Conservation (phyloP, 2,113 vertebrate genomes). For the Oxyura jamaicensis region DNA sequence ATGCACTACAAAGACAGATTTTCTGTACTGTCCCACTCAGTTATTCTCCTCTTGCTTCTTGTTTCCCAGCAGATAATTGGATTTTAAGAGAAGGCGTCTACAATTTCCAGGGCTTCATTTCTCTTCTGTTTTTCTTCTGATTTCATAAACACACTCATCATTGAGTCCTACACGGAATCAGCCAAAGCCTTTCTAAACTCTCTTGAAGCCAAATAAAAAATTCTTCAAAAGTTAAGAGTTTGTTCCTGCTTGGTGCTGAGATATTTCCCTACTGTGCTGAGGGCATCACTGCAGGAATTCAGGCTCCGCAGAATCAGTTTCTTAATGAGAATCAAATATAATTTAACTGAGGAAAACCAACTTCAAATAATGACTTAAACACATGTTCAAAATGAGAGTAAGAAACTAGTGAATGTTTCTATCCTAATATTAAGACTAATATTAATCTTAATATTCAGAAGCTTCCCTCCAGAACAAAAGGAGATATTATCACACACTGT, state of each 20-base stretch:
- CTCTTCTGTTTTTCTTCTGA: conserved; percentile 16
- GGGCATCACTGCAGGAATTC: neutral
- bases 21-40: conserved; percentile 33
- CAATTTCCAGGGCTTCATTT: conserved; percentile 17
- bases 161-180: neutral
- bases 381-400: neutral
- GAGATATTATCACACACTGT: neutral
- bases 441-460: neutral
- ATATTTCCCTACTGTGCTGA: neutral
- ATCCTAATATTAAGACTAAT: neutral
- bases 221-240: neutral
- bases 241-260: neutral
- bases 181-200: neutral
- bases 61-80: conserved; percentile 32
- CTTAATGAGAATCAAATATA: neutral
- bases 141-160: neutral
- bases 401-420: neutral
- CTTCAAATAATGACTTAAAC: neutral
- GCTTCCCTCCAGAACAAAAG: neutral
- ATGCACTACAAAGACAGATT: neutral
- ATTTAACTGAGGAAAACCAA: neutral
- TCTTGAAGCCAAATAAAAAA: neutral
- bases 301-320: neutral
- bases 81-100: conserved; percentile 32
- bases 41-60: conserved; percentile 29